Percentiles rank a stretch among this genome's conserved stretches.
These are phyloP conservation scores for Herpetotheres cachinnans DNA, from an alignment of 2,113 vertebrate genomes.

Conservation along the genomic window DNA sequence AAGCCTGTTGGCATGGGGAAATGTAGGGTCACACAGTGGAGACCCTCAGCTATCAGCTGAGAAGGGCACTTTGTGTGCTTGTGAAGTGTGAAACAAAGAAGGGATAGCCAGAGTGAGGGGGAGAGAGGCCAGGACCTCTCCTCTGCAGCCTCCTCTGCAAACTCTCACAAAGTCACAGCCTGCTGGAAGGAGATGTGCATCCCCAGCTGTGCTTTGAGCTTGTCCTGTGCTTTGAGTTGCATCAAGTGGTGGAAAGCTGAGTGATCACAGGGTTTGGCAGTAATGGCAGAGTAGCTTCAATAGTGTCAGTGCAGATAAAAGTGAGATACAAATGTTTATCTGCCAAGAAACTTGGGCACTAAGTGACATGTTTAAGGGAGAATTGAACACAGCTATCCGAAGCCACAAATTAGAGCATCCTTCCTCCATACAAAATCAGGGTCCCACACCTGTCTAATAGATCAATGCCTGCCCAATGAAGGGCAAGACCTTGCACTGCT, in stretches of 20 bases:
- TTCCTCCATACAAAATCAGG: background rate
- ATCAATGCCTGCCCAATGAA: background rate
- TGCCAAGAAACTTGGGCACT: background rate
- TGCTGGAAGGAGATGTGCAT: background rate
- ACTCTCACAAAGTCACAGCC: background rate
- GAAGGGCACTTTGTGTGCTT: accelerated
- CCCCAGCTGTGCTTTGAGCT: background rate
- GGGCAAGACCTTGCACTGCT: background rate
- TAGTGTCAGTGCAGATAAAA: background rate
- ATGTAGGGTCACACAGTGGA: background rate
- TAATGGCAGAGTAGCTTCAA: background rate
- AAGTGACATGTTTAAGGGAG: background rate
- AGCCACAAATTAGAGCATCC: background rate
- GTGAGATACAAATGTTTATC: background rate
- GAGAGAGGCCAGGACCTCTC: background rate
- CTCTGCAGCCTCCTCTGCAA: background rate
- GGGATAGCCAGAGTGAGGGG: background rate
- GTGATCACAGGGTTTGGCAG: background rate
- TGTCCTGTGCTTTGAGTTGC: background rate
- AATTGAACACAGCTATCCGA: background rate
- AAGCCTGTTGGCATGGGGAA: background rate
- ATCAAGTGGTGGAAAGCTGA: background rate
- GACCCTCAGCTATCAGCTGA: background rate
- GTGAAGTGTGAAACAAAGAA: background rate
- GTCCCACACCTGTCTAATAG: background rate